These are phyloP conservation scores for Solen grandis DNA, from an alignment of 1,140 invertebrate species.

Conservation along the genomic window DNA sequence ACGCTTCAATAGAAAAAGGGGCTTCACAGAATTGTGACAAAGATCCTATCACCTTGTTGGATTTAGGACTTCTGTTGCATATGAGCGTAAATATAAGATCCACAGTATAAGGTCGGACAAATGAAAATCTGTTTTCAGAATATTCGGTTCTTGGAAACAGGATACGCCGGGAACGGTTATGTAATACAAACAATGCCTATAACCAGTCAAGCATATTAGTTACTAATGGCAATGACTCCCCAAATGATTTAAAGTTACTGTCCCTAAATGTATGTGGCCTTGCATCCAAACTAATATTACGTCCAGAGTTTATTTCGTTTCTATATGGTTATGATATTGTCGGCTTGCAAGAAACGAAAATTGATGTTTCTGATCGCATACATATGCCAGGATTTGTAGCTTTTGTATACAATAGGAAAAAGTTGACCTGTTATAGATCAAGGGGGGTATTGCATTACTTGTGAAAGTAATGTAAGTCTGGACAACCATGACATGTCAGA, in stretches of 20 bases:
- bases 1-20: too few species aligned
- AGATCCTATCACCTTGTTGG: too few species aligned
- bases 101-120: too few species aligned
- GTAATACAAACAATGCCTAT: not conserved
- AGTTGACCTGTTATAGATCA: slow-evolving; percentile 17
- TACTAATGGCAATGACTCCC: not conserved
- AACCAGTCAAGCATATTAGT: not conserved
- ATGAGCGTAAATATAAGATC: too few species aligned
- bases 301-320: slow-evolving; percentile 45
- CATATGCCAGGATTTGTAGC: not conserved
- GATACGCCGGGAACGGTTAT: too few species aligned
- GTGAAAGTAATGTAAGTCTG: slow-evolving; percentile 21
- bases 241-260: slow-evolving; percentile 29
- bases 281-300: not conserved
- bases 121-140: too few species aligned
- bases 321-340: slow-evolving; percentile 25
- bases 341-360: too few species aligned
- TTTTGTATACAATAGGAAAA: slow-evolving; percentile 12
- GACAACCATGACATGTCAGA: not conserved
- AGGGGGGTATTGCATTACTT: slow-evolving; percentile 29
- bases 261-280: slow-evolving; percentile 51
- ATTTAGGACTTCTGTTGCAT: too few species aligned
- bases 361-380: slow-evolving; percentile 14
- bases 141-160: too few species aligned
- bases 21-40: too few species aligned